Conservation (phyloP, 1,140 invertebrate genomes). For the Leptinotarsa lineolata region DNA sequence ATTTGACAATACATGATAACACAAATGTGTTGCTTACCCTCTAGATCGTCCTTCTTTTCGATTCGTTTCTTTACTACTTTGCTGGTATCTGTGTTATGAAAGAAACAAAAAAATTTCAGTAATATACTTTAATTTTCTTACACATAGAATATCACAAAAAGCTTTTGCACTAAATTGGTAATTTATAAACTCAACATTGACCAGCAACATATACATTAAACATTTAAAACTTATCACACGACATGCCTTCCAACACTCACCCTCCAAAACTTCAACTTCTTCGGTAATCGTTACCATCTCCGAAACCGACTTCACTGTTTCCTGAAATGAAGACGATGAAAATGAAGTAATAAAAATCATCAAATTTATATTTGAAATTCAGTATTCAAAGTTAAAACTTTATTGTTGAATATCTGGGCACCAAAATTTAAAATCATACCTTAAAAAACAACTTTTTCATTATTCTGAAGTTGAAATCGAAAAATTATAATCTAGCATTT, state of each 20-base stretch:
- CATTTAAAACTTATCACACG: no score
- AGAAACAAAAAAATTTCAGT: neutral
- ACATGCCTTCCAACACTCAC: constrained; percentile 40
- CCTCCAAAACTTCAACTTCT: constrained; percentile 49
- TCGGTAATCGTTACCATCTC: constrained; percentile 45
- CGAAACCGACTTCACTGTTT: constrained; percentile 35
- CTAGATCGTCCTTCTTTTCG: constrained; percentile 42
- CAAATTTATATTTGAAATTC: no score
- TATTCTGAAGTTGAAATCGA: no score
- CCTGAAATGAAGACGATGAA: constrained; percentile 31
- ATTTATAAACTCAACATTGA: neutral
- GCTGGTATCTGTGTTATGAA: constrained; percentile 34
- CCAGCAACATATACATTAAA: constrained; percentile 10
- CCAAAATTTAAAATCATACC: no score
- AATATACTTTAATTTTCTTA: neutral
- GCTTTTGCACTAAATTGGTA: neutral
- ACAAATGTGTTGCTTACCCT: constrained; percentile 37
- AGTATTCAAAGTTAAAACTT: no score
- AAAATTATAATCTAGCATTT: no score
- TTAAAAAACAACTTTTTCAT: no score
- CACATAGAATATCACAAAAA: no score
- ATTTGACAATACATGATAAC: constrained; percentile 15
- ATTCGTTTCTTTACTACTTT: constrained; percentile 41
- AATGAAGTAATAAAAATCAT: neutral
- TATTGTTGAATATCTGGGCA: no score